These are phyloP conservation scores for Brachionus calyciflorus DNA, from an alignment of 1,140 invertebrate species.

Conservation along the genomic window DNA sequence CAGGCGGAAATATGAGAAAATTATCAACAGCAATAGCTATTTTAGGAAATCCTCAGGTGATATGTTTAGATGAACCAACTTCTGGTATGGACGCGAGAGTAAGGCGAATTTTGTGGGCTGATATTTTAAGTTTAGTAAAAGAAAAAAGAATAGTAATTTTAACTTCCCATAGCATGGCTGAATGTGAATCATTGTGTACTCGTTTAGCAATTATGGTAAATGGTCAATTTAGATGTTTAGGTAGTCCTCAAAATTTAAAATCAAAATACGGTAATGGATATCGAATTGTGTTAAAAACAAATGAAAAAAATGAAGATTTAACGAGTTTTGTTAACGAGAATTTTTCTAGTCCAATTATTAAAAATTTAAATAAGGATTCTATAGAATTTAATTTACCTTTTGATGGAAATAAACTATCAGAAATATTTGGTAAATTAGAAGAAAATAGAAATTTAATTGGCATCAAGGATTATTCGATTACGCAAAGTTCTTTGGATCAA, in stretches of 20 bases:
- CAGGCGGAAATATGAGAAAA: constrained; percentile 64
- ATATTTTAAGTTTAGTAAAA: constrained; percentile 50
- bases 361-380: constrained; percentile 72
- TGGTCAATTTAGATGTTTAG: constrained; percentile 62
- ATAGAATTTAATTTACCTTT: constrained; percentile 68
- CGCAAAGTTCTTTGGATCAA: constrained; percentile 64
- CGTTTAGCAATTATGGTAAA: constrained; percentile 64
- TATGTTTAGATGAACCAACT: constrained; percentile 54
- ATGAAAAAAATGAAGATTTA: constrained; percentile 48
- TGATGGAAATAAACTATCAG: constrained; percentile 46
- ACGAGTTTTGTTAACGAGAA: constrained; percentile 52
- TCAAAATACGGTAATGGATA: constrained; percentile 62
- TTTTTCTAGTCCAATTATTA: constrained; percentile 58
- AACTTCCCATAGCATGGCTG: constrained; percentile 60
- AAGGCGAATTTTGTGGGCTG: constrained; percentile 59
- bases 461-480: constrained; percentile 64
- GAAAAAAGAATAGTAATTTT: constrained; percentile 20
- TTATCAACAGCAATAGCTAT: constrained; percentile 62
- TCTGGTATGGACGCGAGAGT: constrained; percentile 61
- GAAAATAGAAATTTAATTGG: constrained; percentile 52
- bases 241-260: constrained; percentile 61
- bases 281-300: constrained; percentile 55
- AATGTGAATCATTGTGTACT: constrained; percentile 63
- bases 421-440: constrained; percentile 60
- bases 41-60: constrained; percentile 56